Percentiles rank a stretch among this genome's conserved stretches.
Evolutionary conservation across 1,140 invertebrate genomes (phyloP).

Genomic region (Diploscapter pachys): DNA sequence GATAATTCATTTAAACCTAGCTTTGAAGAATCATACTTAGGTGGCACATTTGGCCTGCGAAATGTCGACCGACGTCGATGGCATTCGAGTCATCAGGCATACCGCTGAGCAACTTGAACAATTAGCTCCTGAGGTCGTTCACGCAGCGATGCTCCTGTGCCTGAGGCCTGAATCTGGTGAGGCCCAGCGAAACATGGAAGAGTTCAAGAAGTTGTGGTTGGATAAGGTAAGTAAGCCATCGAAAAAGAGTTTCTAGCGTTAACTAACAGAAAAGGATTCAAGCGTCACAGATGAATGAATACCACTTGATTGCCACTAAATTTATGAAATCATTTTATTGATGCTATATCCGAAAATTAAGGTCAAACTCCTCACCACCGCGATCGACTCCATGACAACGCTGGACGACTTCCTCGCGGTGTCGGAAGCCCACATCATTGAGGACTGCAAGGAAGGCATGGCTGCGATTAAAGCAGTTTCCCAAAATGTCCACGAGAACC

Average conservation of each 20-base stretch:
- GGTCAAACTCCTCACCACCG: slow-evolving; percentile 87
- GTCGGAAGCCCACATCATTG: slow-evolving; percentile 93
- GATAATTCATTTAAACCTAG: too few species aligned
- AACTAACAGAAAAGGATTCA: background rate
- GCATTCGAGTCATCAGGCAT: slow-evolving; percentile 95
- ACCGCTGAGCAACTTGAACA: slow-evolving; percentile 90
- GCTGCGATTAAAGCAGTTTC: slow-evolving; percentile 60
- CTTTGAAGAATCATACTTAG: slow-evolving; percentile 59
- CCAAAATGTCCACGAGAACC: slow-evolving; percentile 67
- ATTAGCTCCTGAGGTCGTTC: slow-evolving; percentile 93
- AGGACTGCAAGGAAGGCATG: slow-evolving; percentile 67
- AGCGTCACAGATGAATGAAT: slow-evolving; percentile 4
- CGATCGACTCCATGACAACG: slow-evolving; percentile 96
- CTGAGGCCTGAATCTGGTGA: slow-evolving; percentile 79
- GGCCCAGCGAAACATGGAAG: slow-evolving; percentile 84
- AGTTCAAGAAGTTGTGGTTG: slow-evolving; percentile 91
- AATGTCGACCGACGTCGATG: slow-evolving; percentile 97
- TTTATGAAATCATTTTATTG: slow-evolving; percentile 10
- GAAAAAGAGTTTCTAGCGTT: background rate
- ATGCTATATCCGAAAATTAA: slow-evolving; percentile 44
- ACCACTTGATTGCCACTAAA: background rate
- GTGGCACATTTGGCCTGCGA: slow-evolving; percentile 95
- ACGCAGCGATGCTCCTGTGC: slow-evolving; percentile 86
- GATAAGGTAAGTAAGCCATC: slow-evolving; percentile 52
- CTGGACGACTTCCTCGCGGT: slow-evolving; percentile 98